phyloP scores from a whole-genome alignment of 2,888 invertebrate species.

The Apamea epomidion region DNA sequence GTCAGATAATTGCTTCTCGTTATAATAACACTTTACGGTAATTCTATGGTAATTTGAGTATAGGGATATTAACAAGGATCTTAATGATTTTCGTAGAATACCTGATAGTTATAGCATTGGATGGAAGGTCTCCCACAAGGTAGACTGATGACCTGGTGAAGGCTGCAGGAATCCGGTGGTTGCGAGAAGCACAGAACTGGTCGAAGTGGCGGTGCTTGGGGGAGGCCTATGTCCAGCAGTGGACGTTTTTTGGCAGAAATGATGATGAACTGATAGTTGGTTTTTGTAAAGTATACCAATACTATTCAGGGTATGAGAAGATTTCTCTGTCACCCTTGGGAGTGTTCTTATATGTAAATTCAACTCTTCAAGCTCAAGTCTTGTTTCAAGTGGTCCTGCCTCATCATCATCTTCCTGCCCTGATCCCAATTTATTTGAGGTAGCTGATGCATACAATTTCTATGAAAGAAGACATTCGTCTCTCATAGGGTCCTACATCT shows the following conservation, averaged over 20 bases:
- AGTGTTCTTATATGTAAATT: too few species aligned
- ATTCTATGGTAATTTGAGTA: not conserved
- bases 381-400: too few species aligned
- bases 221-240: not conserved
- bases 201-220: not conserved
- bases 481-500: too few species aligned
- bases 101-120: not conserved
- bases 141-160: not conserved
- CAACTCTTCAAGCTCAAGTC: too few species aligned
- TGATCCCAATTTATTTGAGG: too few species aligned
- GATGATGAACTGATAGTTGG: not conserved
- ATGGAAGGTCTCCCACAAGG: not conserved
- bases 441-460: too few species aligned
- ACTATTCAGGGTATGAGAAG: not conserved
- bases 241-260: not conserved
- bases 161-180: not conserved
- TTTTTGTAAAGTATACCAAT: not conserved
- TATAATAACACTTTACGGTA: not conserved
- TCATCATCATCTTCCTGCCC: too few species aligned
- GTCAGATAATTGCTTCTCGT: slow-evolving; percentile 33
- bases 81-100: not conserved
- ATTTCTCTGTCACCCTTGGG: too few species aligned
- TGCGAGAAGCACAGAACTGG: not conserved
- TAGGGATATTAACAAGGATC: not conserved
- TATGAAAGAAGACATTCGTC: not conserved